Base-by-base conservation (phyloP, 2,113 vertebrate genomes). In the Crotophaga sulcirostris region DNA sequence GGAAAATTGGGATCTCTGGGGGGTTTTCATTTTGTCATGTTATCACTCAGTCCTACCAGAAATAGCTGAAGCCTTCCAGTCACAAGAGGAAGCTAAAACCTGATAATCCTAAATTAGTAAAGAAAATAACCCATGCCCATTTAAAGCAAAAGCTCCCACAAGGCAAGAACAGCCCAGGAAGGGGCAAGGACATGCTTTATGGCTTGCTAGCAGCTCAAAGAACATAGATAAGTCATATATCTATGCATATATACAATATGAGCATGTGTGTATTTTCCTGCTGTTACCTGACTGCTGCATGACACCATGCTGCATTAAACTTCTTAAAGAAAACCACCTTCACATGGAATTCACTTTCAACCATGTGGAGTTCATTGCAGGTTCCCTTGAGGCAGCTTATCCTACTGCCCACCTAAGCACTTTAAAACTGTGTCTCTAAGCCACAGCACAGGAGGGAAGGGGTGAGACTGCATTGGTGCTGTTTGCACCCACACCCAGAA, bases 51-150 rank as follows among this genome's bases (percentile, higher is more conserved):
- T 70, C 38, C 44, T 60, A 47, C 25, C 28, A 87, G 77, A 85
- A 85, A 28, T 4, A 75, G 52, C 34, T 85, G 70, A 68, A 54
- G 70, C 31, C 78, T 84, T 75, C 62, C 49, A 76, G 54, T 79
- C 54, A 49, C 75, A 80, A 86, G 23, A 82, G 67, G 89, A 92
- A 96, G 67, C 31, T 60, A 76, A 76, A 88, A 55, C 44, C 33
- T 2, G 45, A 90, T 92, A 92, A 88, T 56, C 26, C 86, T 79
- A 60, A 90, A 79, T 82, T 75, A 82, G 62, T 18, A 40, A 85
- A 83, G 66, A 54, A 86, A 68, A 28, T 15, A 68, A 77, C 0
- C 0, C 11, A 16, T 47, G 59, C 21, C 47, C 42, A 52, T 56
- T 83, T 73, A 87, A 89, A 73, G 85, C 31, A 64, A 91, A 76